Conservation (phyloP, 2,888 invertebrate species). For the Hydrotaea cyrtoneurina region DNA sequence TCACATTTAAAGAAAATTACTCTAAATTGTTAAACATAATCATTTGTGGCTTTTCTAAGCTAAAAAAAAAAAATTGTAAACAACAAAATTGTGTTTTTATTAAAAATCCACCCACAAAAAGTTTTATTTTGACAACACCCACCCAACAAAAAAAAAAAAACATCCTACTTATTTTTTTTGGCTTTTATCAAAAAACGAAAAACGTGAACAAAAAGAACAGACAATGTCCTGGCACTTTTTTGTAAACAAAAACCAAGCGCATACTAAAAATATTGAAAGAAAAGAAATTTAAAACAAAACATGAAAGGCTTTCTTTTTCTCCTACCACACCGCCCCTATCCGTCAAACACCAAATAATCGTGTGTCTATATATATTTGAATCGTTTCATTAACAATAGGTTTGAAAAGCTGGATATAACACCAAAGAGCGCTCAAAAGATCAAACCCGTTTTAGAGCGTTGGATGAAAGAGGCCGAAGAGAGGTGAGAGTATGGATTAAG, state of each 20-base stretch:
- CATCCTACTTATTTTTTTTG: conserved; percentile 59
- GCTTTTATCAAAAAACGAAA: conserved; percentile 62
- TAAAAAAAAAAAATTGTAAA: conserved; percentile 6
- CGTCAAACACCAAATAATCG: conserved; percentile 48
- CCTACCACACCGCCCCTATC: background rate
- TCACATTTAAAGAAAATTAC: conserved; percentile 16
- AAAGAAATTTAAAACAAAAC: background rate
- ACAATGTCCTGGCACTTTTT: conserved; percentile 86
- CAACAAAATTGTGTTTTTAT: background rate
- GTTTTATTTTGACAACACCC: conserved; percentile 10
- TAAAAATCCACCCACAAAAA: background rate
- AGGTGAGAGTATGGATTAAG: conserved; percentile 84
- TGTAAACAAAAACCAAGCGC: conserved; percentile 65
- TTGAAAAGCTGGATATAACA: conserved; percentile 99
- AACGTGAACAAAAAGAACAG: conserved; percentile 75
- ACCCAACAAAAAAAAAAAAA: conserved; percentile 17
- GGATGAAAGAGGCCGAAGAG: conserved; percentile 99
- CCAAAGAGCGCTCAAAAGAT: conserved; percentile 99
- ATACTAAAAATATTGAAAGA: conserved; percentile 66
- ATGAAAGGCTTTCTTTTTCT: too few relatives aligned
- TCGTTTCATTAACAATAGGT: conserved; percentile 83
- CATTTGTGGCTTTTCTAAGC: conserved; percentile 11
- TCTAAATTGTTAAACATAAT: background rate
- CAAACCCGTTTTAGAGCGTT: conserved; percentile 98
- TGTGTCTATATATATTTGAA: conserved; percentile 42